phyloP scores from a whole-genome alignment of 2,113 vertebrate species.

The Lichenostomus cassidix region DNA sequence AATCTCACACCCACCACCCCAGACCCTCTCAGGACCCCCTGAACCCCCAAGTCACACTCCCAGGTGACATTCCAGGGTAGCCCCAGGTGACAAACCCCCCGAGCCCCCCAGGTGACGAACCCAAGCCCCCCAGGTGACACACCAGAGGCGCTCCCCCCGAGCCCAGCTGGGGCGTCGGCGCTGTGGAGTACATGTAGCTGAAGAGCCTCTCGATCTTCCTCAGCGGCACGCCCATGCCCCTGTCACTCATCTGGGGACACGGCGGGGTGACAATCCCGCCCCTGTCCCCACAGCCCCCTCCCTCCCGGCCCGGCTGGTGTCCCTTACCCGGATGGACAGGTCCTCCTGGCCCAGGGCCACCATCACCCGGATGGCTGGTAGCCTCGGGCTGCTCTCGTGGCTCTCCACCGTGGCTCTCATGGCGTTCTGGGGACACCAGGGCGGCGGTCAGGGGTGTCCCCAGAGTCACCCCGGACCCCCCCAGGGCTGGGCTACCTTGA shows the following conservation, averaged over 20 bases:
- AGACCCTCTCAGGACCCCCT: accelerated
- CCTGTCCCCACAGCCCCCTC: accelerated
- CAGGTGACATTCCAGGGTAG: too few relatives aligned
- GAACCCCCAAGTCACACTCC: not conserved
- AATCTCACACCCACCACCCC: too few relatives aligned
- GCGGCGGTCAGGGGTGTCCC: accelerated
- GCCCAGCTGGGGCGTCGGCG: conserved; percentile 84
- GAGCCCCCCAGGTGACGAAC: too few relatives aligned
- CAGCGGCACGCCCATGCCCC: conserved; percentile 87
- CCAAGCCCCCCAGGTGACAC: not conserved
- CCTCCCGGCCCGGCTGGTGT: not conserved
- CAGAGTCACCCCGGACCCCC: accelerated
- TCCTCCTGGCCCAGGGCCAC: conserved; percentile 91
- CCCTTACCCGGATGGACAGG: conserved; percentile 86
- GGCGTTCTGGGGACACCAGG: conserved; percentile 80
- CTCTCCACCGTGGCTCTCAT: conserved; percentile 94
- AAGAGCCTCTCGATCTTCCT: conserved; percentile 90
- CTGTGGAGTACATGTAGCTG: conserved; percentile 96
- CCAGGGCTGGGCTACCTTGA: conserved; percentile 79
- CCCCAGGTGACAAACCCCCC: too few relatives aligned
- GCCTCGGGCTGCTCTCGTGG: conserved; percentile 77
- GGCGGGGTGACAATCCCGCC: not conserved
- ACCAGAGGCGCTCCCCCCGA: conserved; percentile 85
- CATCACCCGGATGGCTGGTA: conserved; percentile 85
- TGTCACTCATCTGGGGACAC: conserved; percentile 85